Conservation (phyloP, 64 coral and sea anemone genomes). For the Platygyra sinensis region DNA sequence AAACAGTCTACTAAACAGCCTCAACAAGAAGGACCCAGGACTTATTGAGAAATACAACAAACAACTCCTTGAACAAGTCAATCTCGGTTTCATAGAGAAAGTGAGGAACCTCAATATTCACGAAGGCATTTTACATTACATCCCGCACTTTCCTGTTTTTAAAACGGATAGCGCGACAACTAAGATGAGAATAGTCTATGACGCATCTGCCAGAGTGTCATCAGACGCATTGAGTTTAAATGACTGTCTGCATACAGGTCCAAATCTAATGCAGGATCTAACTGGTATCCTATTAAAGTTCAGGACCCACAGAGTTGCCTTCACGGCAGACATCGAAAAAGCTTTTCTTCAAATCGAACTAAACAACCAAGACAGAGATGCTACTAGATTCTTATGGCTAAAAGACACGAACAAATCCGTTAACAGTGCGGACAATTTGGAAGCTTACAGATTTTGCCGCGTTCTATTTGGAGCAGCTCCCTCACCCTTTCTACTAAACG, state of each 20-base stretch:
- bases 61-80: not conserved
- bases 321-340: conserved; percentile 47
- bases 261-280: conserved; percentile 39
- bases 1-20: conserved; percentile 45
- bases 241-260: conserved; percentile 22
- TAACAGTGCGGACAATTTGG: not conserved
- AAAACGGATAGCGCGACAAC: conserved; percentile 46
- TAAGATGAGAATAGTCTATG: conserved; percentile 25
- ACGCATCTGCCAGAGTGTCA: conserved; percentile 39
- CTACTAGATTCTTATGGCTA: conserved; percentile 8
- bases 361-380: conserved; percentile 5
- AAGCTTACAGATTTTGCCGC: conserved; percentile 3
- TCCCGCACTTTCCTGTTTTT: conserved; percentile 40
- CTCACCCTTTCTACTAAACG: conserved; percentile 19
- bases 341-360: conserved; percentile 36
- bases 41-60: conserved; percentile 4
- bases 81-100: conserved; percentile 39
- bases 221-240: not conserved
- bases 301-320: conserved; percentile 13
- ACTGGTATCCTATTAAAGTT: conserved; percentile 27
- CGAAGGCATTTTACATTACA: conserved; percentile 32
- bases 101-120: not conserved
- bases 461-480: not conserved
- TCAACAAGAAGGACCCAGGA: conserved; percentile 15
- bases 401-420: conserved; percentile 12